phyloP scores from a whole-genome alignment of 2,888 invertebrate species.

The Patella depressa region DNA sequence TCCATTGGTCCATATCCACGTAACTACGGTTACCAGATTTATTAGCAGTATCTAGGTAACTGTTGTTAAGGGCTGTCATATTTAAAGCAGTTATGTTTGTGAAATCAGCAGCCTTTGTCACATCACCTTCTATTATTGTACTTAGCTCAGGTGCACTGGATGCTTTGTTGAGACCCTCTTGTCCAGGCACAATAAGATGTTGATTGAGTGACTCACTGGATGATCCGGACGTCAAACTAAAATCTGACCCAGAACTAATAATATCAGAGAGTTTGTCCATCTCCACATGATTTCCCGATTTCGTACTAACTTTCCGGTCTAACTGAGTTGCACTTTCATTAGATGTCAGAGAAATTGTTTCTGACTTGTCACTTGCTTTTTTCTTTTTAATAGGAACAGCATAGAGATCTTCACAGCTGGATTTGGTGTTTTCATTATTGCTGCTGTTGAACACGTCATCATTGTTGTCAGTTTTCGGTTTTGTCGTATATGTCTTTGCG shows the following conservation, averaged over 20 bases:
- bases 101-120: background rate
- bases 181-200: background rate
- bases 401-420: slow-evolving; percentile 4
- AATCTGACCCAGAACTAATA: background rate
- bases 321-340: slow-evolving; percentile 1
- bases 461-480: background rate
- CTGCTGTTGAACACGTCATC: background rate
- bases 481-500: background rate
- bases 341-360: background rate
- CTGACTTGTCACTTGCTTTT: slow-evolving; percentile 3
- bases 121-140: background rate
- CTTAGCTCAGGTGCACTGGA: background rate
- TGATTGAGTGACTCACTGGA: background rate
- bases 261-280: slow-evolving; percentile 3
- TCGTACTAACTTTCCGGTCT: background rate
- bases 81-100: background rate
- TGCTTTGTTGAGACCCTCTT: background rate
- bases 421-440: too few relatives aligned
- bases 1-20: too few relatives aligned
- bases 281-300: background rate
- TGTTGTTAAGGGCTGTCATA: background rate
- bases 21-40: too few relatives aligned
- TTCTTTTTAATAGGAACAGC: slow-evolving; percentile 26
- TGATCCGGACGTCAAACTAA: background rate
- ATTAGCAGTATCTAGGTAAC: background rate